Evolutionary conservation across 2,113 vertebrate genomes (phyloP).

Genomic region (Pygoscelis adeliae): DNA sequence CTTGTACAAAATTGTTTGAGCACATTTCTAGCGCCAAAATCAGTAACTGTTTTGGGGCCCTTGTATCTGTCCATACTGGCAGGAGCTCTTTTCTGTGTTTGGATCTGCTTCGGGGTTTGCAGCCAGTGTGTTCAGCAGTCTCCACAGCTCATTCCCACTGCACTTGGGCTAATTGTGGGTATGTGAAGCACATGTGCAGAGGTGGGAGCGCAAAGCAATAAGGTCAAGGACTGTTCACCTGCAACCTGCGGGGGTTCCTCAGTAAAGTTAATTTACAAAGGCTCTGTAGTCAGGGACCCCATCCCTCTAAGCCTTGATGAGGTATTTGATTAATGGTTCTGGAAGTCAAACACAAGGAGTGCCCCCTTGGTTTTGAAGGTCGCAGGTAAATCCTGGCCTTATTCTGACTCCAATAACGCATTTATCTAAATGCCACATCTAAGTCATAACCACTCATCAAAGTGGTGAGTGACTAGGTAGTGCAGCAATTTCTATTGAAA

Average conservation of each 20-base stretch:
- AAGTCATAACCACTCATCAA: constrained; percentile 9
- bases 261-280: constrained; percentile 45
- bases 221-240: constrained; percentile 45
- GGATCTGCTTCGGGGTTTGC: neutral
- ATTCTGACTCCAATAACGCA: neutral
- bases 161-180: neutral
- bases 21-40: neutral
- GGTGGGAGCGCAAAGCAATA: neutral
- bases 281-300: neutral
- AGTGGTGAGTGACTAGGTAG: neutral
- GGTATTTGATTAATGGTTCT: constrained; percentile 26
- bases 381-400: neutral
- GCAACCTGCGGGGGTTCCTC: neutral
- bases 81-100: neutral
- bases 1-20: neutral
- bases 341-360: neutral
- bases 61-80: neutral
- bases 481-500: constrained; percentile 42
- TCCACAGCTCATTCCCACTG: neutral
- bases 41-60: neutral
- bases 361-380: constrained; percentile 28
- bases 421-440: constrained; percentile 26
- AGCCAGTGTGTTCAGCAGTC: neutral
- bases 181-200: constrained; percentile 15
- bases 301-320: constrained; percentile 14